These are phyloP conservation scores for Stichodactyla helianthus DNA, from an alignment of 64 coral and sea anemone species.

Conservation along the genomic window DNA sequence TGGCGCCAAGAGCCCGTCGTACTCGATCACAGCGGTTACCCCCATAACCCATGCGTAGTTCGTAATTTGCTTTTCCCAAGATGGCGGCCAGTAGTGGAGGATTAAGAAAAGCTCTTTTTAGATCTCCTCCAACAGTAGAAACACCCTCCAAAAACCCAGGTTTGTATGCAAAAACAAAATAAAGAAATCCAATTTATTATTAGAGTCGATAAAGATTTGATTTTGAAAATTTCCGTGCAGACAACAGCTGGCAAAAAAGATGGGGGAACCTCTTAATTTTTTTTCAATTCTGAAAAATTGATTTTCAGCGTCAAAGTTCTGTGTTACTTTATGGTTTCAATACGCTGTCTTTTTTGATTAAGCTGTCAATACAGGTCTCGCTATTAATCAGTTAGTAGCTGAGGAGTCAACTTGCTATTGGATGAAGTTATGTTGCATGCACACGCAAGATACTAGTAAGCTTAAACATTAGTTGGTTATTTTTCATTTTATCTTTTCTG, in stretches of 20 bases:
- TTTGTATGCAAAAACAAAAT: neutral
- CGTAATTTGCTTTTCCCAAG: slow-evolving; percentile 22
- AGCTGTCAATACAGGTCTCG: neutral
- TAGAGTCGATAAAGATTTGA: neutral
- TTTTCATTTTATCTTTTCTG: neutral
- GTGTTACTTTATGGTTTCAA: neutral
- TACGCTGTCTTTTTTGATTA: neutral
- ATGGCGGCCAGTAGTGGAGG: slow-evolving; percentile 60
- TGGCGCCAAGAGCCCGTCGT: slow-evolving; percentile 49
- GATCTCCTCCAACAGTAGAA: slow-evolving; percentile 27
- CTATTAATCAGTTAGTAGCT: too few relatives aligned
- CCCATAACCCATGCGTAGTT: slow-evolving; percentile 36
- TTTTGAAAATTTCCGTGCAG: neutral
- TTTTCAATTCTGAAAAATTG: neutral
- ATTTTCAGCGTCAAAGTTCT: neutral
- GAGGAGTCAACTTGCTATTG: too few relatives aligned
- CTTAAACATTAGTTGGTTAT: neutral
- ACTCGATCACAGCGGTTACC: slow-evolving; percentile 14
- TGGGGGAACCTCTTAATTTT: neutral
- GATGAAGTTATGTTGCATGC: too few relatives aligned
- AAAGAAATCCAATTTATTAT: neutral
- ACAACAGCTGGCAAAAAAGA: too few relatives aligned
- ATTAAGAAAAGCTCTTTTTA: slow-evolving; percentile 83
- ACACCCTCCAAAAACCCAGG: neutral
- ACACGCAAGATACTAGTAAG: neutral